phyloP scores from a whole-genome alignment of 2,888 invertebrate species.

The Drosophila mettleri region DNA sequence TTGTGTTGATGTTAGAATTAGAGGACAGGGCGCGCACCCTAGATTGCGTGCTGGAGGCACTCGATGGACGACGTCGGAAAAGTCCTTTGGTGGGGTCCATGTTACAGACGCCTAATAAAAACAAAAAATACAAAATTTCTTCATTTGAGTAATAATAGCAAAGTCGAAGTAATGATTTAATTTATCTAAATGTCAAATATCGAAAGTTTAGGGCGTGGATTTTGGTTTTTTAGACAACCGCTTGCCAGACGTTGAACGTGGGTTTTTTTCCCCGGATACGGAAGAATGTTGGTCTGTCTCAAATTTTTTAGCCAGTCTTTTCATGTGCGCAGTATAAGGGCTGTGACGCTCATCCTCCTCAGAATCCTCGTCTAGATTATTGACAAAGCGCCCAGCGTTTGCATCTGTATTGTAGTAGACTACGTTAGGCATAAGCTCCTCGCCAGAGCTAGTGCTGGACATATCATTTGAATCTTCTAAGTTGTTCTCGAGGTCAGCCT shows the following conservation, averaged over 20 bases:
- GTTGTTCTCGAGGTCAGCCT: background rate
- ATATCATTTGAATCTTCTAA: background rate
- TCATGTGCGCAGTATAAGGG: slow-evolving; percentile 9
- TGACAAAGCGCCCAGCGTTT: slow-evolving; percentile 55
- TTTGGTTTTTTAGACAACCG: slow-evolving; percentile 7
- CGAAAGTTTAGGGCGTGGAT: slow-evolving; percentile 27
- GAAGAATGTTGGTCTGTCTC: slow-evolving; percentile 9
- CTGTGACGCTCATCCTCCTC: slow-evolving; percentile 1
- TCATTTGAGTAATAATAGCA: background rate
- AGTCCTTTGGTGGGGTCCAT: slow-evolving; percentile 84
- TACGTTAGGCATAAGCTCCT: slow-evolving; percentile 68
- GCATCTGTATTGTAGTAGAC: slow-evolving; percentile 53
- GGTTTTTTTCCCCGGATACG: background rate
- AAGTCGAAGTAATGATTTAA: slow-evolving; percentile 16
- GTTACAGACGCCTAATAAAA: slow-evolving; percentile 83
- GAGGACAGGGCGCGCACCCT: slow-evolving; percentile 80
- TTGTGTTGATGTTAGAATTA: slow-evolving; percentile 43
- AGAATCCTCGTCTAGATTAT: slow-evolving; percentile 46
- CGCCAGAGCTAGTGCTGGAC: slow-evolving; percentile 39
- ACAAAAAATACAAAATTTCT: slow-evolving; percentile 2
- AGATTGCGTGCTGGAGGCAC: slow-evolving; percentile 81
- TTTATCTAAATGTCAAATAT: slow-evolving; percentile 5
- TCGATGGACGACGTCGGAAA: slow-evolving; percentile 84
- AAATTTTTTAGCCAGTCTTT: slow-evolving; percentile 14
- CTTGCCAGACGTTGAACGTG: background rate